Conservation (phyloP, 2,797 vertebrate genomes). For the Sparus aurata region DNA sequence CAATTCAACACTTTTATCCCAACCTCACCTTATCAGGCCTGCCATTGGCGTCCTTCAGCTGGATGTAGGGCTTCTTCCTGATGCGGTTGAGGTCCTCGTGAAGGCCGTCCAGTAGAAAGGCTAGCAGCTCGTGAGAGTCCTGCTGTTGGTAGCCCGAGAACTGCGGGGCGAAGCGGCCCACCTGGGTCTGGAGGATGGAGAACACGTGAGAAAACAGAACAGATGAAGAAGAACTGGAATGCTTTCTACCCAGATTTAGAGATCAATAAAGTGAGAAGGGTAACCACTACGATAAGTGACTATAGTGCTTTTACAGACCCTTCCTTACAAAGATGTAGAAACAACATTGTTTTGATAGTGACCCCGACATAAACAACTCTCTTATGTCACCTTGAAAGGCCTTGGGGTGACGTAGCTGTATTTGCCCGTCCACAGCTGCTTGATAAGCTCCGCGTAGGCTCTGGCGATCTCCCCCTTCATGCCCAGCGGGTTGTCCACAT, state of each 20-base stretch:
- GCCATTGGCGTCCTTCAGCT: slow-evolving; percentile 95
- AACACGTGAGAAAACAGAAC: neutral
- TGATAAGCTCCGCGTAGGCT: slow-evolving; percentile 95
- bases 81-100: slow-evolving; percentile 99
- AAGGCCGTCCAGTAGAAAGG: slow-evolving; percentile 97
- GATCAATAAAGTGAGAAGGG: neutral
- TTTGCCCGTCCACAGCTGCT: slow-evolving; percentile 98
- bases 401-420: slow-evolving; percentile 96
- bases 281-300: neutral
- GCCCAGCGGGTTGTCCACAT: slow-evolving; percentile 98
- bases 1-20: neutral
- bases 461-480: slow-evolving; percentile 99
- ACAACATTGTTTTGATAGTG: neutral
- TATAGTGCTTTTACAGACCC: neutral
- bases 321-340: neutral
- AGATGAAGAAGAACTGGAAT: neutral
- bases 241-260: neutral
- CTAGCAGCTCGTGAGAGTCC: slow-evolving; percentile 97
- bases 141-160: slow-evolving; percentile 99
- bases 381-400: slow-evolving; percentile 93
- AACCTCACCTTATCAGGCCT: slow-evolving; percentile 92
- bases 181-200: slow-evolving; percentile 89
- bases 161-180: slow-evolving; percentile 97
- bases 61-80: slow-evolving; percentile 98
- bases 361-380: neutral